phyloP scores from a whole-genome alignment of 2,888 invertebrate species.

The Notodonta ziczac region DNA sequence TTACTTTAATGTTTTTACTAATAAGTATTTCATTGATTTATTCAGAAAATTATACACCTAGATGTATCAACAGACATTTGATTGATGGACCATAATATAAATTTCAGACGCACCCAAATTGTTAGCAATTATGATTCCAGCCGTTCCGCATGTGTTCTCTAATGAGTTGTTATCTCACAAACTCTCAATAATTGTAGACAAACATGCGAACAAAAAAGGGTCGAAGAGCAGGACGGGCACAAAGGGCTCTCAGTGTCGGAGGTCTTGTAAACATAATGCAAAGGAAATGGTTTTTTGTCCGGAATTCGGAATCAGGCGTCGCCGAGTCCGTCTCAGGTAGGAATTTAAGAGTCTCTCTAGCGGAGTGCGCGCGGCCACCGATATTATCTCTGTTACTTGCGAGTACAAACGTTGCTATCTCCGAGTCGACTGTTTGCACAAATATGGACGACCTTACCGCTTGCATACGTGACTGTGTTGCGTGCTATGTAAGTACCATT shows the following conservation, averaged over 20 bases:
- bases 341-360: constrained; percentile 53
- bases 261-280: constrained; percentile 79
- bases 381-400: constrained; percentile 70
- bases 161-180: constrained; percentile 48
- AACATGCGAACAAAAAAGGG: constrained; percentile 76
- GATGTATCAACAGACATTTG: too few relatives aligned
- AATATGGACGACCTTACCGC: constrained; percentile 67
- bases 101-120: not conserved
- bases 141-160: constrained; percentile 19
- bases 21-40: too few relatives aligned
- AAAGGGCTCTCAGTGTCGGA: constrained; percentile 77
- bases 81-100: constrained; percentile 5
- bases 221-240: constrained; percentile 56
- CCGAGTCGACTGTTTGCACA: constrained; percentile 69
- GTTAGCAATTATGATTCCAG: not conserved
- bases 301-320: constrained; percentile 53
- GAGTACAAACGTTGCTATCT: constrained; percentile 74
- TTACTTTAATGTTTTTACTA: too few relatives aligned
- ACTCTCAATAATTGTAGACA: constrained; percentile 47
- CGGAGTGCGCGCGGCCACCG: constrained; percentile 44
- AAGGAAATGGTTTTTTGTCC: constrained; percentile 77
- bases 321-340: constrained; percentile 68
- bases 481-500: constrained; percentile 42
- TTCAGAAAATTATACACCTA: too few relatives aligned
- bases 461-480: constrained; percentile 65